These are phyloP conservation scores for Atrichornis clamosus DNA, from an alignment of 2,113 vertebrate genomes.

Conservation along the genomic window DNA sequence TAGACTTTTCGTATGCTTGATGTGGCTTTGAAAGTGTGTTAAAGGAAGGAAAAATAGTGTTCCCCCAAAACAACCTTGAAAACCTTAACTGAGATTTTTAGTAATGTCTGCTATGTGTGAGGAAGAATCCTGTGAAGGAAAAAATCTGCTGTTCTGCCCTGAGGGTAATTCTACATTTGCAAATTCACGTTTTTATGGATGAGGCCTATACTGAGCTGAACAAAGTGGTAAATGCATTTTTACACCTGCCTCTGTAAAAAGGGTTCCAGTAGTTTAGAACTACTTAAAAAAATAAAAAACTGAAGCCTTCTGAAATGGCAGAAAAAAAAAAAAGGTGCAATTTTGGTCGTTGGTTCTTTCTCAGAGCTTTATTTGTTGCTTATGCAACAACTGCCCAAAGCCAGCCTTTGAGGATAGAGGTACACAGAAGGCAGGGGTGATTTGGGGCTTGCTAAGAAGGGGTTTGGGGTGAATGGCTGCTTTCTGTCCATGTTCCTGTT, in stretches of 20 bases:
- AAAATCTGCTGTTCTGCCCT: background rate
- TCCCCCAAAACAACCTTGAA: background rate
- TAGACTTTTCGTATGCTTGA: background rate
- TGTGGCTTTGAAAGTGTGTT: background rate
- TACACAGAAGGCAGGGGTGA: background rate
- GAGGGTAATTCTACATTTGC: background rate
- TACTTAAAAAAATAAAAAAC: background rate
- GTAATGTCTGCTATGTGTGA: background rate
- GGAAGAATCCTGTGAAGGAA: background rate
- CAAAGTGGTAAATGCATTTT: background rate
- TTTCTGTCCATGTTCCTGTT: background rate
- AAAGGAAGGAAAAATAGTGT: background rate
- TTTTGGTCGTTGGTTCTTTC: background rate
- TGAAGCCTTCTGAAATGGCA: background rate
- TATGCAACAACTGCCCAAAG: background rate
- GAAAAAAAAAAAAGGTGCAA: background rate
- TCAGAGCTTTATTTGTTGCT: background rate
- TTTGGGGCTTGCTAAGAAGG: background rate
- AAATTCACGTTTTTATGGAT: background rate
- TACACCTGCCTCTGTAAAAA: background rate
- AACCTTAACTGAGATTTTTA: background rate
- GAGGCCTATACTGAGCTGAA: background rate
- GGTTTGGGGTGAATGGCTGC: background rate
- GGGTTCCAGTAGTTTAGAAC: background rate
- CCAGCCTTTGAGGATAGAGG: background rate